Conservation (phyloP, 2,113 vertebrate genomes). For the Takifugu flavidus region DNA sequence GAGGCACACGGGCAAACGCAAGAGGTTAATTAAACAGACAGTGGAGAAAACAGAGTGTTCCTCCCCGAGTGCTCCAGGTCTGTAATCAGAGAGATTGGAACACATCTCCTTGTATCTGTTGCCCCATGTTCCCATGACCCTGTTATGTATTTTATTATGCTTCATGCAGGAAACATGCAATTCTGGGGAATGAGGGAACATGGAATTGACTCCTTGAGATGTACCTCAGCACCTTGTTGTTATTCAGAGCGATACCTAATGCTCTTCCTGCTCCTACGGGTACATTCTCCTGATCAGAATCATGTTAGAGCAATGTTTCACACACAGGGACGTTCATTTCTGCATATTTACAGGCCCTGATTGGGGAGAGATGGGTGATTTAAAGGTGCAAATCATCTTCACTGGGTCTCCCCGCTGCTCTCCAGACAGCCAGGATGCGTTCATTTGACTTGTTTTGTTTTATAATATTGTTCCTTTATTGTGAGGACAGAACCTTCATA, state of each 20-base stretch:
- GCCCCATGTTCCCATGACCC: neutral
- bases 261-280: conserved; percentile 1
- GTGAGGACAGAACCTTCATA: too few relatives aligned
- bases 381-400: too few relatives aligned
- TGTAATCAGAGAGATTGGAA: conserved; percentile 21
- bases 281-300: neutral
- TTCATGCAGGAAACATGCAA: neutral
- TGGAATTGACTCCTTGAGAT: neutral
- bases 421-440: too few relatives aligned
- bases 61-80: conserved; percentile 31
- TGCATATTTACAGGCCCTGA: too few relatives aligned
- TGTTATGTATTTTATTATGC: neutral
- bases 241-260: neutral
- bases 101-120: neutral
- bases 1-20: conserved; percentile 12
- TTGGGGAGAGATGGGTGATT: too few relatives aligned
- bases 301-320: neutral
- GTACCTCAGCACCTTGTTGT: conserved; percentile 18
- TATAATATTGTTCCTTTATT: too few relatives aligned
- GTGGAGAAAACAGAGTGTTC: conserved; percentile 34
- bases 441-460: too few relatives aligned
- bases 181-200: neutral
- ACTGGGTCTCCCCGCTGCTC: too few relatives aligned
- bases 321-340: too few relatives aligned
- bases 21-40: conserved; percentile 40